Percentiles rank a stretch among this genome's conserved stretches.
phyloP scores from a whole-genome alignment of 1,140 invertebrate species.

The Anastatus disparis region DNA sequence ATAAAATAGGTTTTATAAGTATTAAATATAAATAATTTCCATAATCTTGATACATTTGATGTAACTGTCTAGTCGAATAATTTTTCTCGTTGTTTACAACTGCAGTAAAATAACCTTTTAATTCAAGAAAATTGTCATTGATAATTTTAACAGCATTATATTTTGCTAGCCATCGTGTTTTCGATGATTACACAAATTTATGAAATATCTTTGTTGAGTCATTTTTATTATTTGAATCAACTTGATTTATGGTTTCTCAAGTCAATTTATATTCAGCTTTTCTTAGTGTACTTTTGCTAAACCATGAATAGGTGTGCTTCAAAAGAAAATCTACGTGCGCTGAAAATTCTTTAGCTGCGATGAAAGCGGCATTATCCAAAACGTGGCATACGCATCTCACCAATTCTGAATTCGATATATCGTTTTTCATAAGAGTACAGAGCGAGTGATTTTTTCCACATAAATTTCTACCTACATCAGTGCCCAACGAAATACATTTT shows the following conservation, averaged over 20 bases:
- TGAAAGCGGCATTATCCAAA: slow-evolving; percentile 43
- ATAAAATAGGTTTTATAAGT: slow-evolving; percentile 42
- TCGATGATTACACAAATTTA: slow-evolving; percentile 53
- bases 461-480: slow-evolving; percentile 50
- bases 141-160: slow-evolving; percentile 50
- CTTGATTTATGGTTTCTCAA: slow-evolving; percentile 40
- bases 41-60: slow-evolving; percentile 45
- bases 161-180: slow-evolving; percentile 58
- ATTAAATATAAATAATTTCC: slow-evolving; percentile 43
- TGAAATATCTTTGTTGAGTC: slow-evolving; percentile 44
- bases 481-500: slow-evolving; percentile 54
- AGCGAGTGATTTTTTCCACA: slow-evolving; percentile 40
- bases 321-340: slow-evolving; percentile 45
- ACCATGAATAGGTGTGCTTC: slow-evolving; percentile 46
- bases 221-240: too few relatives aligned
- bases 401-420: slow-evolving; percentile 38
- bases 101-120: slow-evolving; percentile 51
- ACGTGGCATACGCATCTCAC: slow-evolving; percentile 44
- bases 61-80: slow-evolving; percentile 46
- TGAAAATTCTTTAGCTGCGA: slow-evolving; percentile 46
- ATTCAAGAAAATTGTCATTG: slow-evolving; percentile 56
- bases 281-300: slow-evolving; percentile 40
- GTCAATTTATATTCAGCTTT: slow-evolving; percentile 35
- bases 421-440: slow-evolving; percentile 40
- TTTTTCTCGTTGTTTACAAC: slow-evolving; percentile 43